Conservation (phyloP, 1,140 invertebrate species). For the Leptinotarsa defecta region DNA sequence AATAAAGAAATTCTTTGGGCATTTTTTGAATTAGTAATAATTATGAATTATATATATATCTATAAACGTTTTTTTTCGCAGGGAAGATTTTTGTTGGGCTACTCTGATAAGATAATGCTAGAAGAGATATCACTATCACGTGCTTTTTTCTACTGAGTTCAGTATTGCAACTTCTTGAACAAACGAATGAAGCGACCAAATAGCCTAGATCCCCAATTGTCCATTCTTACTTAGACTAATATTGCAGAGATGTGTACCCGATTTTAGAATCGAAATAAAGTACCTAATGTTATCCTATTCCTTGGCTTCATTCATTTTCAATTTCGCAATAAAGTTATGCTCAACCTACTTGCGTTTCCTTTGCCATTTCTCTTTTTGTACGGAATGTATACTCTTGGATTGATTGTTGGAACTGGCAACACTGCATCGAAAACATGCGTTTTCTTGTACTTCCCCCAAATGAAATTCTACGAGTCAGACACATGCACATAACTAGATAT, state of each 20-base stretch:
- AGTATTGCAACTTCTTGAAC: conserved; percentile 39
- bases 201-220: conserved; percentile 43
- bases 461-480: background rate
- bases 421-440: too few species aligned
- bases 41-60: background rate
- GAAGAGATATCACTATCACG: background rate
- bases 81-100: conserved; percentile 2
- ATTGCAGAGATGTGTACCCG: conserved; percentile 45
- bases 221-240: conserved; percentile 45
- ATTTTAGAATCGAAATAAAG: conserved; percentile 41
- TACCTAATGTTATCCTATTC: conserved; percentile 44
- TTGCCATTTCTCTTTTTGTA: conserved; percentile 3
- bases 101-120: background rate
- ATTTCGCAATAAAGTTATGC: conserved; percentile 44
- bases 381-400: background rate
- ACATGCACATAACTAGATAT: too few species aligned
- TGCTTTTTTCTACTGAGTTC: conserved; percentile 26
- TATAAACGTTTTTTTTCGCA: conserved; percentile 1
- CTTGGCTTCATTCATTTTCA: conserved; percentile 44
- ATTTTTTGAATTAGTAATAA: conserved; percentile 42
- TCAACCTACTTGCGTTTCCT: conserved; percentile 38
- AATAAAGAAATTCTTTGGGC: conserved; percentile 53
- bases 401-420: background rate
- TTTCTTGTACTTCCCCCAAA: background rate
- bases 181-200: conserved; percentile 44